phyloP scores from a whole-genome alignment of 2,888 invertebrate genomes.

The Ophion obscuratus region DNA sequence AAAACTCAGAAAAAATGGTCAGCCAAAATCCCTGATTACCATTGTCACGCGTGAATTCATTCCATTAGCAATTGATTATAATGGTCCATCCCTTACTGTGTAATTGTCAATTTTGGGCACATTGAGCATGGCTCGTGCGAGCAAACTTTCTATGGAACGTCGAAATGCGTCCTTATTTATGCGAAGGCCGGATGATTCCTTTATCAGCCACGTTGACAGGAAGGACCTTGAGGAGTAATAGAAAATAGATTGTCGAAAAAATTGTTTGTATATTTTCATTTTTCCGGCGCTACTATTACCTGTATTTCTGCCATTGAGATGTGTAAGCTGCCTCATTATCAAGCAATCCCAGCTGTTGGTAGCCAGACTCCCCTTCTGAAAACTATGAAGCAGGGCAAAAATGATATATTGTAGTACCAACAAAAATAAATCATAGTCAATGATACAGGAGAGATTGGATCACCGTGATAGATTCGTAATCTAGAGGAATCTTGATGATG shows the following conservation, averaged over 20 bases:
- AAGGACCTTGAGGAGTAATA: slow-evolving; percentile 76
- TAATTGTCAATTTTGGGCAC: slow-evolving; percentile 3
- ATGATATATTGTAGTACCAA: neutral
- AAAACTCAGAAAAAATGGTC: neutral
- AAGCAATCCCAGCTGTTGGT: slow-evolving; percentile 66
- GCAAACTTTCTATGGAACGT: slow-evolving; percentile 85
- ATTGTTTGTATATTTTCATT: neutral
- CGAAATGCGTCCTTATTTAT: slow-evolving; percentile 85
- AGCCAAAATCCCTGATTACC: neutral
- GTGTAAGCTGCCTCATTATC: slow-evolving; percentile 14
- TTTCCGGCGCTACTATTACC: slow-evolving; percentile 42
- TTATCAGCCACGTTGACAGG: slow-evolving; percentile 84
- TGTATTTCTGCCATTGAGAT: slow-evolving; percentile 65
- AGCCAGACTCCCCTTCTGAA: slow-evolving; percentile 62
- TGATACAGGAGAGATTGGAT: slow-evolving; percentile 68
- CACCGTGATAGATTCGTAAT: slow-evolving; percentile 77
- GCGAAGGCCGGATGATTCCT: slow-evolving; percentile 59
- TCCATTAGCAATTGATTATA: too few species aligned
- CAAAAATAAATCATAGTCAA: neutral
- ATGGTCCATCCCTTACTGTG: slow-evolving; percentile 8
- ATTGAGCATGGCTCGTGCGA: neutral
- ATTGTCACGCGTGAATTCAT: neutral
- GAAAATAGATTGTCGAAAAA: neutral
- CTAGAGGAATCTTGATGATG: slow-evolving; percentile 85
- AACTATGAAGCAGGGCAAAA: slow-evolving; percentile 15